A percentile compares a stretch with the other conserved stretches of the same genome.
These are phyloP conservation scores for Halisarca cf. caerulea DNA, from an alignment of 37 sponge, comb jelly and placozoan genomes.

Conservation along the genomic window DNA sequence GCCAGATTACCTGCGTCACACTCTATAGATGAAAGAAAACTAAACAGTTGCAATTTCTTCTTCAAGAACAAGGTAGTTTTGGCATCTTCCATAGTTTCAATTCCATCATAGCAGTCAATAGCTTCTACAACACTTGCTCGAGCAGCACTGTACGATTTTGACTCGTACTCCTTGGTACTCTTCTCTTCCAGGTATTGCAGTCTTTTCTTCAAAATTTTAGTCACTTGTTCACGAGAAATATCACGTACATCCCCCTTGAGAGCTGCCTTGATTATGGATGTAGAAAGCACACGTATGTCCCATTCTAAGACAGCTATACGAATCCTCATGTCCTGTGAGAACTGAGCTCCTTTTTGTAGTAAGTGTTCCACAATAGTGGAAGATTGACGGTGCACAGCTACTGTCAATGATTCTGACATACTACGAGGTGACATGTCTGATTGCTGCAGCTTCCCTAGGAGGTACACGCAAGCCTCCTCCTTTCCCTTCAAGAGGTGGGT, in stretches of 20 bases:
- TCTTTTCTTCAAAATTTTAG: neutral
- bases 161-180: neutral
- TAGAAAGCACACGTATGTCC: neutral
- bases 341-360: neutral
- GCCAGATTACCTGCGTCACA: neutral
- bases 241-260: neutral
- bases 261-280: neutral
- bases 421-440: neutral
- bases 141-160: neutral
- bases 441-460: neutral
- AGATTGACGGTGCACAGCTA: neutral
- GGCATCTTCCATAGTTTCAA: neutral
- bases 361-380: neutral
- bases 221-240: neutral
- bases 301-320: neutral
- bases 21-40: neutral
- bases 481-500: too few relatives aligned
- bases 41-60: neutral
- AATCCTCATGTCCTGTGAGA: neutral
- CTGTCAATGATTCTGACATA: neutral
- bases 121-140: constrained; percentile 6
- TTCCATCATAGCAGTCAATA: constrained; percentile 9
- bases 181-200: neutral
- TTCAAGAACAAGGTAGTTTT: neutral
- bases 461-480: too few relatives aligned